A percentile compares a stretch with the other conserved stretches of the same genome.
Conservation (phyloP, 2,888 invertebrate genomes). For the Lottia scabra region DNA sequence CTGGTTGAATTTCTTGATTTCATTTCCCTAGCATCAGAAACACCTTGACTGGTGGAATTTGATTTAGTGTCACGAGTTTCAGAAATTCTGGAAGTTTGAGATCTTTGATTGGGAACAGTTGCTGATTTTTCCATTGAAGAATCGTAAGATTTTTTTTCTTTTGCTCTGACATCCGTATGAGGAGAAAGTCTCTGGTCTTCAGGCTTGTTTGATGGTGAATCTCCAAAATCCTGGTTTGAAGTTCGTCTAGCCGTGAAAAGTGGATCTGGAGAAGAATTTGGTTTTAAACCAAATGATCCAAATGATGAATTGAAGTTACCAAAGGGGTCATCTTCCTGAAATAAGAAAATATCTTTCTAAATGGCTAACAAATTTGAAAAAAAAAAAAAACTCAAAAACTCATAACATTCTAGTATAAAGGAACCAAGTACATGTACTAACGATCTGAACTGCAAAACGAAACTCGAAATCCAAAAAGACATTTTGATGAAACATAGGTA, state of each 20-base stretch:
- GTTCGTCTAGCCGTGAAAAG: neutral
- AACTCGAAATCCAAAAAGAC: no score
- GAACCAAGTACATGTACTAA: no score
- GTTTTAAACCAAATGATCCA: constrained; percentile 43
- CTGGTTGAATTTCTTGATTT: neutral
- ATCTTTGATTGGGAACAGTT: neutral
- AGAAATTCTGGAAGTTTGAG: neutral
- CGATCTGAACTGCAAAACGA: no score
- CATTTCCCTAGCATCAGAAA: neutral
- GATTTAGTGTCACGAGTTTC: neutral
- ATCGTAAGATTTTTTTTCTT: neutral
- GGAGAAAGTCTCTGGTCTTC: no score
- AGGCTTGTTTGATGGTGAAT: no score
- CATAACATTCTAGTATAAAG: no score
- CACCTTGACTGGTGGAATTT: neutral
- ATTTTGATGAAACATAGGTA: no score
- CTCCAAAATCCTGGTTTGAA: neutral
- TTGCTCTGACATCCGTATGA: no score
- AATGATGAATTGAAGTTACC: constrained; percentile 39
- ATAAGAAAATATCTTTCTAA: neutral
- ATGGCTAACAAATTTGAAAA: no score
- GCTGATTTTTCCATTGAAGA: no score
- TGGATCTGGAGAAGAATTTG: constrained; percentile 6
- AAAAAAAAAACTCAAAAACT: no score
- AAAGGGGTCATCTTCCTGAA: constrained; percentile 35